Conservation (phyloP, 2,888 invertebrate species). For the Eledona agricola region DNA sequence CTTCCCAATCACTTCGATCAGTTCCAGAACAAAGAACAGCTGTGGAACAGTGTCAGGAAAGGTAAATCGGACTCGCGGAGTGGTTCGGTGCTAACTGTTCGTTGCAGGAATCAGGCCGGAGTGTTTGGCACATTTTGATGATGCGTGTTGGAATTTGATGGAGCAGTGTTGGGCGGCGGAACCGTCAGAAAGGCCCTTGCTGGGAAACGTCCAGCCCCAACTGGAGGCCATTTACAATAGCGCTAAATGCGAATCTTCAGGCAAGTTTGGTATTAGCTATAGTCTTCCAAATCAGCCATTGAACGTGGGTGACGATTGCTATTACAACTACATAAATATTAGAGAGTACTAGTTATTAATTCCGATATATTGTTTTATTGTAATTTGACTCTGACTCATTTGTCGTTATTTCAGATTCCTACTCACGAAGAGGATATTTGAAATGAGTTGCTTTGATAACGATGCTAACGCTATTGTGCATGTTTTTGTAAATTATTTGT, state of each 20-base stretch:
- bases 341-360: conserved; percentile 40
- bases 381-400: conserved; percentile 22
- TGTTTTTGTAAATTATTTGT: conserved; percentile 36
- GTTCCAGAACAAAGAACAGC: conserved; percentile 85
- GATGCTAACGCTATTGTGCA: conserved; percentile 19
- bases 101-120: conserved; percentile 81
- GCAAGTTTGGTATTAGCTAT: conserved; percentile 47
- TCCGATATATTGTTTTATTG: conserved; percentile 8
- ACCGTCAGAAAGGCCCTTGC: conserved; percentile 75
- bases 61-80: no score
- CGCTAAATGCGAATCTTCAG: conserved; percentile 46
- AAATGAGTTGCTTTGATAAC: conserved; percentile 37
- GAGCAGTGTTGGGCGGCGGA: conserved; percentile 84
- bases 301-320: conserved; percentile 33
- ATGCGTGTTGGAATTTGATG: conserved; percentile 86
- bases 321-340: conserved; percentile 37
- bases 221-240: conserved; percentile 66
- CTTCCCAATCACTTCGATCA: conserved; percentile 83
- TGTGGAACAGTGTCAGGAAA: conserved; percentile 85
- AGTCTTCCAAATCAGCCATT: conserved; percentile 35
- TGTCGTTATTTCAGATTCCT: conserved; percentile 45
- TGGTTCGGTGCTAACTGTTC: no score
- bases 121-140: conserved; percentile 75
- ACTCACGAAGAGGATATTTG: conserved; percentile 39
- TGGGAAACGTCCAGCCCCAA: conserved; percentile 79